A percentile compares a stretch with the other conserved stretches of the same genome.
Evolutionary conservation across 2,888 invertebrate species (phyloP).

Genomic region (Lapara coniferarum): DNA sequence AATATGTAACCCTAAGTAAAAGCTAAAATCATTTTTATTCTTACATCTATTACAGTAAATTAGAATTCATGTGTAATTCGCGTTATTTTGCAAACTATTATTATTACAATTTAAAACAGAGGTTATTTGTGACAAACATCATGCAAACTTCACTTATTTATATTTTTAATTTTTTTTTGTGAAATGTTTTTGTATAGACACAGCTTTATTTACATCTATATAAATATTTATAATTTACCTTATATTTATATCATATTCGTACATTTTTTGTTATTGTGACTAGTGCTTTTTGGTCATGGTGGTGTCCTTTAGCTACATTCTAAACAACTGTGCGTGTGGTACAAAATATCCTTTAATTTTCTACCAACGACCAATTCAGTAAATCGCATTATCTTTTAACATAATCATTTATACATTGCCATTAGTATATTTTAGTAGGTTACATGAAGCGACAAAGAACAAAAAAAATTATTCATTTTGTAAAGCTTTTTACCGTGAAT

Average conservation of each 20-base stretch:
- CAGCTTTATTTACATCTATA: not conserved
- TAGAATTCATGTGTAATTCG: not conserved
- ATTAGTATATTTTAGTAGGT: not conserved
- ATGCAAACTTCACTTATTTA: not conserved
- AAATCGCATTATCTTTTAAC: not conserved
- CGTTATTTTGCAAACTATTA: not conserved
- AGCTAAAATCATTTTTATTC: not conserved
- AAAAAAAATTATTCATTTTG: not conserved
- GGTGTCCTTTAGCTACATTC: not conserved
- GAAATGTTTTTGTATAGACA: not conserved
- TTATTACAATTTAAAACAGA: not conserved
- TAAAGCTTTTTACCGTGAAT: slow-evolving; percentile 7
- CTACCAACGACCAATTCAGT: not conserved
- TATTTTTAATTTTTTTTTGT: not conserved
- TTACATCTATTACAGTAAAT: not conserved
- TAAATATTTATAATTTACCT: not conserved
- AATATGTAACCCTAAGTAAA: not conserved
- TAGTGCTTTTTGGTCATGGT: not conserved
- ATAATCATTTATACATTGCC: not conserved
- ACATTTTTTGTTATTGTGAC: not conserved
- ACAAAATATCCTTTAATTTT: not conserved
- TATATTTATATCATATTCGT: too few relatives aligned
- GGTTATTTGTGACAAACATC: not conserved
- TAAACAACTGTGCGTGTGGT: not conserved
- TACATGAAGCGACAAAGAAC: slow-evolving; percentile 11